Percentiles rank a stretch among this genome's conserved stretches.
Conservation (phyloP, 1,140 invertebrate species). For the Drosophila melanogaster region DNA sequence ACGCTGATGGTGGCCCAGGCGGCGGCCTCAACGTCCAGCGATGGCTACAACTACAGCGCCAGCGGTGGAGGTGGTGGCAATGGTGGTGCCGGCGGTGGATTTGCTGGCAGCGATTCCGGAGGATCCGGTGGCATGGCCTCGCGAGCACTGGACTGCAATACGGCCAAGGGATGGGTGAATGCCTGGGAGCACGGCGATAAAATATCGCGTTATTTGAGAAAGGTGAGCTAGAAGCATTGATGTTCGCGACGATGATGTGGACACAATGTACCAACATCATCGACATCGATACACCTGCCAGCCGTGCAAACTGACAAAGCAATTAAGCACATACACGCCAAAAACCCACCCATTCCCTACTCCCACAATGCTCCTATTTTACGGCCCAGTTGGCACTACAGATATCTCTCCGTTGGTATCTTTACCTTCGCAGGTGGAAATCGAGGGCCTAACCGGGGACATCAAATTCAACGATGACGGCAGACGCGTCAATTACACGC, state of each 20-base stretch:
- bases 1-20: slow-evolving; percentile 68
- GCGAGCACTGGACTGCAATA: slow-evolving; percentile 91
- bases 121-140: slow-evolving; percentile 77
- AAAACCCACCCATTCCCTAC: neutral
- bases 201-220: slow-evolving; percentile 92
- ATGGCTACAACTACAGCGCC: slow-evolving; percentile 48
- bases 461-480: slow-evolving; percentile 95
- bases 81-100: slow-evolving; percentile 21
- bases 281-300: slow-evolving; percentile 44
- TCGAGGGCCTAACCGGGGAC: slow-evolving; percentile 95
- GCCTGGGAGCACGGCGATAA: slow-evolving; percentile 95
- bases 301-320: slow-evolving; percentile 62
- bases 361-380: slow-evolving; percentile 9
- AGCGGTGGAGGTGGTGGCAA: slow-evolving; percentile 2
- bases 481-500: slow-evolving; percentile 93
- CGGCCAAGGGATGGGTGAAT: slow-evolving; percentile 90
- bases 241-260: slow-evolving; percentile 38
- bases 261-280: slow-evolving; percentile 22
- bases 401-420: slow-evolving; percentile 3
- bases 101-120: slow-evolving; percentile 34
- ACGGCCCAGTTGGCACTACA: slow-evolving; percentile 4
- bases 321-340: slow-evolving; percentile 61
- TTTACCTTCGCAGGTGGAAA: slow-evolving; percentile 90
- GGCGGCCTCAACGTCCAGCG: slow-evolving; percentile 65
- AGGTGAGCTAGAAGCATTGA: slow-evolving; percentile 86